Evolutionary conservation across 2,888 invertebrate species (phyloP), one percentile per base, ranked within the genome.

Genomic region (Elegia similella): DNA sequence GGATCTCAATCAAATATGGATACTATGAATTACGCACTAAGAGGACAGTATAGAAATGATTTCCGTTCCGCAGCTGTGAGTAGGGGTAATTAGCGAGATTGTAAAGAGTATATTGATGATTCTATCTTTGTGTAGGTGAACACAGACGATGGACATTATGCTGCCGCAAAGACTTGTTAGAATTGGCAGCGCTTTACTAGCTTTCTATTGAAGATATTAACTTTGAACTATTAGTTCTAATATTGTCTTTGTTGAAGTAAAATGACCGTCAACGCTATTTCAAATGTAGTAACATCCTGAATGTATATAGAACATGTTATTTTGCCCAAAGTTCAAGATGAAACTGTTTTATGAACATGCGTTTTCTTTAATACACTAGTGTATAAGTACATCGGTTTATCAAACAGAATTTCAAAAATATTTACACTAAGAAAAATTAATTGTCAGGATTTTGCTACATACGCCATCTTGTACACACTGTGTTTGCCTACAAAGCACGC

Each of bases 61-160:
- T 84, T 88, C 86, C 84, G 85, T 86, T 86, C 83, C 80, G 79
- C 84, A 84, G 87, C 86, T 88, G 87, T 88, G 88, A 86, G 83
- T 88, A 87, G 70, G 68, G 82, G 73, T 82, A 81, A 76, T 75
- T 80, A 83, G 72, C 70, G 71, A 78, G 72, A 75, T 82, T 81
- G 64, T 78, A 78, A 77, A n/a, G 72, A 66, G 66, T 74, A 71
- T 65, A 65, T 62, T 59, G 59, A 58, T 59, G 53, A 55, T 60
- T 59, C 55, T 57, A 54, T 54, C 59, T 10, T 42, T 12, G 34
- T 12, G 32, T 15, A 6, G 7, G 13, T 15, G 12, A 10, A 23
- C 10, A 23, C 13, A 34, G 23, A 16, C n/a, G 8, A 12, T 16
- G 32, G 7, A 34, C 38, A 7, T 50, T 34, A n/a, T 34, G 34